Evolutionary conservation across 2,888 invertebrate species (phyloP), one percentile per base, ranked within the genome.

Genomic region (Caenorhabditis virilis): DNA sequence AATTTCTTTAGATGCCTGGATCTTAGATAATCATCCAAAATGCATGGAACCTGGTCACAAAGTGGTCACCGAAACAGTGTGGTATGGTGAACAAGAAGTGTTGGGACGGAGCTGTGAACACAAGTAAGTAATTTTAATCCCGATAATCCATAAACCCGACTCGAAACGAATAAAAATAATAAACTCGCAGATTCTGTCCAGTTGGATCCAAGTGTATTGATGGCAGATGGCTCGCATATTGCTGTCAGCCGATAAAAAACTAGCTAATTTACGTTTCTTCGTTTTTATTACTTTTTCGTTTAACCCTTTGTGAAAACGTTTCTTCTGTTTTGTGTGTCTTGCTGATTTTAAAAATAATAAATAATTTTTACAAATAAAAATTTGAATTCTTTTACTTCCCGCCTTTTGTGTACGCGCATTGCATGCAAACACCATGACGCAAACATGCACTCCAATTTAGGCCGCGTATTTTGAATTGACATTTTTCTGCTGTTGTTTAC

Each of bases 221-320:
- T 43, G 63, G 58, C 63, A 63, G 63, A 63, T 63, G 63, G 63
- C 46, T 57, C 27, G 63, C 63, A 43, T 52, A 63, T 25, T 63
- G 63, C 63, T 63, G 63, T 58, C 49, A 42, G 49, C 57, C 63
- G 13, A 47, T 18, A 20, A 30, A 47, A 30, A 47, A 23, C 15
- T 13, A 16, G 9, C 35, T 47, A 35, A 35, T 35, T 20, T 18
- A 5, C 30, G 18, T 4, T 7, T 33, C 20, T 30, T 3, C 18
- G 9, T 35, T 18, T 47, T 18, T 27, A 15, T n/a, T 23, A n/a
- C 30, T 30, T 45, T 45, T 45, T 7, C 26, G 42, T 20, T 9
- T 25, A 3, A 23, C 20, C 30, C 15, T 26, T 7, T 26, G 26
- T 13, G n/a, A 18, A n/a, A 30, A 45, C 16, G 2, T 45, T 45